A percentile compares a stretch with the other conserved stretches of the same genome.
Evolutionary conservation across 2,888 invertebrate species (phyloP).

Genomic region (Teleiodes luculella): DNA sequence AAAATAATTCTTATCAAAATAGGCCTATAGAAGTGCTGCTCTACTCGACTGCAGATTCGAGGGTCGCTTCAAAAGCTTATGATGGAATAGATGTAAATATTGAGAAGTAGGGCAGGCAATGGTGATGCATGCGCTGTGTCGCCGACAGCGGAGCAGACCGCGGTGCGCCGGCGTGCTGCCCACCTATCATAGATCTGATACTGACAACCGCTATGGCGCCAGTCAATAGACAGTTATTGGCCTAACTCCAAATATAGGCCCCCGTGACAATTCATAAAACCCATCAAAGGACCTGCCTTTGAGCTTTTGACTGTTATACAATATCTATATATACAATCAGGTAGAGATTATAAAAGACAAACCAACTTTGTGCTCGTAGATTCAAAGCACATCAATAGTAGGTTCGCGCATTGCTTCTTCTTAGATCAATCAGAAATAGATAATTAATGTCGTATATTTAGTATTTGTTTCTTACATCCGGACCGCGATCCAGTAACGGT

Average conservation of each 20-base stretch:
- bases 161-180: no score
- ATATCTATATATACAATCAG: background rate
- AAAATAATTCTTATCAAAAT: conserved; percentile 38
- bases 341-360: background rate
- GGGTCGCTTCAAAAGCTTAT: conserved; percentile 42
- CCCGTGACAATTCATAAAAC: background rate
- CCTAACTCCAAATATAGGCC: background rate
- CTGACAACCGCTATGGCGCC: conserved; percentile 1
- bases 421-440: conserved; percentile 24
- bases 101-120: conserved; percentile 31
- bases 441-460: conserved; percentile 23
- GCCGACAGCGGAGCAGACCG: no score
- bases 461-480: conserved; percentile 28
- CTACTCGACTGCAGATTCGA: conserved; percentile 34
- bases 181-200: background rate
- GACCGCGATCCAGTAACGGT: conserved; percentile 26
- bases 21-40: conserved; percentile 49
- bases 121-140: conserved; percentile 20
- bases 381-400: conserved; percentile 6
- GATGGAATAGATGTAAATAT: conserved; percentile 31
- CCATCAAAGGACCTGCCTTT: background rate
- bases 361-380: conserved; percentile 7
- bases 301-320: background rate
- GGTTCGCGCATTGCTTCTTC: conserved; percentile 23
- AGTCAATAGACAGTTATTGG: conserved; percentile 2